phyloP scores from a whole-genome alignment of 1,140 invertebrate species.

The Diachasmimorpha longicaudata region DNA sequence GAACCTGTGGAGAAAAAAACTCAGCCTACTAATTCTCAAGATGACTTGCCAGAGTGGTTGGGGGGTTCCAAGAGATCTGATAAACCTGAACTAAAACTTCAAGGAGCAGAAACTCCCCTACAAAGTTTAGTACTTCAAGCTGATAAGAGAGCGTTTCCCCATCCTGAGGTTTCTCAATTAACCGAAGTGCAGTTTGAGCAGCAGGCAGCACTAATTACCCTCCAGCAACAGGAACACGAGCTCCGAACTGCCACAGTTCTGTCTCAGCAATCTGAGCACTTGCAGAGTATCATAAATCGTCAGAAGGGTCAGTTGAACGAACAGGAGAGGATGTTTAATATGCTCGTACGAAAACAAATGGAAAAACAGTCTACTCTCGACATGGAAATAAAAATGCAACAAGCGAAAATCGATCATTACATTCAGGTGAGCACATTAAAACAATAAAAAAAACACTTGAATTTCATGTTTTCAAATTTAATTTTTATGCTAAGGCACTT shows the following conservation, averaged over 20 bases:
- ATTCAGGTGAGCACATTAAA: constrained; percentile 39
- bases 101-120: background rate
- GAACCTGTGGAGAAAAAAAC: background rate
- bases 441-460: background rate
- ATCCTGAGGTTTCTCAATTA: constrained; percentile 31
- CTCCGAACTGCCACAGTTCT: constrained; percentile 42
- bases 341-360: constrained; percentile 45
- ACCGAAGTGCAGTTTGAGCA: constrained; percentile 45
- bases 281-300: constrained; percentile 39
- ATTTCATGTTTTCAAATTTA: background rate
- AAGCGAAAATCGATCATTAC: constrained; percentile 49
- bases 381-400: constrained; percentile 53
- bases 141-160: constrained; percentile 5
- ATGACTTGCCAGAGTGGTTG: constrained; percentile 56
- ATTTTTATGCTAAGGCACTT: background rate
- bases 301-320: constrained; percentile 43
- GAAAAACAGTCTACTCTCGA: constrained; percentile 51
- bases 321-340: constrained; percentile 51
- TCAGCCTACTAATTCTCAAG: background rate
- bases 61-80: constrained; percentile 37
- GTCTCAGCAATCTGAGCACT: constrained; percentile 49
- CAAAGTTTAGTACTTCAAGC: background rate
- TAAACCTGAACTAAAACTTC: background rate
- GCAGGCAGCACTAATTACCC: constrained; percentile 42
- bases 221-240: constrained; percentile 52